Evolutionary conservation across 2,113 vertebrate species (phyloP).

Genomic region (Strigops habroptila): DNA sequence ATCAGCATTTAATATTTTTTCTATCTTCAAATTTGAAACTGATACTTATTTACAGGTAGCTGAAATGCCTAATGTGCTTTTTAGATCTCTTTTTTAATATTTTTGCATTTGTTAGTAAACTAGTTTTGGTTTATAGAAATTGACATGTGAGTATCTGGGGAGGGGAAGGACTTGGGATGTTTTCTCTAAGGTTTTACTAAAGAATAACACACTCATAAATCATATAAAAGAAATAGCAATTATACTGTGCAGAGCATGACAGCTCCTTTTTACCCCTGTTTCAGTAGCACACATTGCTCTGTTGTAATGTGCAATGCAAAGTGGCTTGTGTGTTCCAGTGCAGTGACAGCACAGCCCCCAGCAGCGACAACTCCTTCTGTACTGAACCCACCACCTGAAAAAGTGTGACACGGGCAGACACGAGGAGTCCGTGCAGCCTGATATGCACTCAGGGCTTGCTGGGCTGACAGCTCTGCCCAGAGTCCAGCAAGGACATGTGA

Average conservation of each 20-base stretch:
- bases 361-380: not conserved
- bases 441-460: rapidly evolving
- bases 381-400: rapidly evolving
- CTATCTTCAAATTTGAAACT: not conserved
- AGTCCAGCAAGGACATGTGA: rapidly evolving
- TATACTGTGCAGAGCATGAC: not conserved
- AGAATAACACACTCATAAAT: not conserved
- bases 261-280: not conserved
- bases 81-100: not conserved
- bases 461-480: not conserved
- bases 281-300: not conserved
- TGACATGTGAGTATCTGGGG: not conserved
- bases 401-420: rapidly evolving
- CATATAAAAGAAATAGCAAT: not conserved
- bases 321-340: not conserved
- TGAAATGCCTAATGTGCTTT: not conserved
- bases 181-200: not conserved
- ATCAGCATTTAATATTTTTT: not conserved
- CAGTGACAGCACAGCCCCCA: not conserved
- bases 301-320: not conserved
- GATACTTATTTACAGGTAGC: not conserved
- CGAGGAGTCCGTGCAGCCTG: not conserved
- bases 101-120: not conserved
- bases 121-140: not conserved
- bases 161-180: not conserved